Evolutionary conservation across 2,888 invertebrate genomes (phyloP), one percentile per base, ranked within the genome.

Genomic region (Entomobrya multifasciata): DNA sequence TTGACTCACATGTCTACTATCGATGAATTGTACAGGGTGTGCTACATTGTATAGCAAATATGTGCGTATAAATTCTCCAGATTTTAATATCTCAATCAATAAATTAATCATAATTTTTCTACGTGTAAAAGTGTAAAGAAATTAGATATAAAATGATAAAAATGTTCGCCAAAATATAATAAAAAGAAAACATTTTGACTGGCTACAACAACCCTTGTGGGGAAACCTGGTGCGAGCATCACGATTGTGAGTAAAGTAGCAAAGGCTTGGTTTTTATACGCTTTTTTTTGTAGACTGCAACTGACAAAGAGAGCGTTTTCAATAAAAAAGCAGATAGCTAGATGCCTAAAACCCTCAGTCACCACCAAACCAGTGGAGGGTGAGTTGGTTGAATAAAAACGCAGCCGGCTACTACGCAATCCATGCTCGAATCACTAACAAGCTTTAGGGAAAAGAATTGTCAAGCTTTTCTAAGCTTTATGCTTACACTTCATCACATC

Each of bases 351-450:
- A 15, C 79, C 62, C 52, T 86, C 85, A 86, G 85, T 86, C 72
- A 78, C 79, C 62, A 65, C 36, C 79, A 72, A 74, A 65, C 85
- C 74, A 86, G 79, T 47, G 52, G 84, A 84, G 84, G 85, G 79
- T 79, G 85, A 79, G 85, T 60, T 79, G 62, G 60, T 74, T 74
- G 74, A 52, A 36, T 36, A 36, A 17, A 74, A 55, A 25, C 60
- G 25, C 76, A 76, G 41, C 76, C 41, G 57, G 57, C 55, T 22
- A 57, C 76, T 36, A 6, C 8, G 36, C 8, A 36, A 4, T 36
- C 36, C 36, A 36, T 36, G 8, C 13, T 10, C n/a, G n/a, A n/a
- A n/a, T n/a, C n/a, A n/a, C n/a, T n/a, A n/a, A n/a, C n/a, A n/a
- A n/a, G n/a, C n/a, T n/a, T n/a, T n/a, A n/a, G n/a, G n/a, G n/a